Evolutionary conservation across 2,797 vertebrate species (phyloP).

Genomic region (Chelidonichthys spinosus): DNA sequence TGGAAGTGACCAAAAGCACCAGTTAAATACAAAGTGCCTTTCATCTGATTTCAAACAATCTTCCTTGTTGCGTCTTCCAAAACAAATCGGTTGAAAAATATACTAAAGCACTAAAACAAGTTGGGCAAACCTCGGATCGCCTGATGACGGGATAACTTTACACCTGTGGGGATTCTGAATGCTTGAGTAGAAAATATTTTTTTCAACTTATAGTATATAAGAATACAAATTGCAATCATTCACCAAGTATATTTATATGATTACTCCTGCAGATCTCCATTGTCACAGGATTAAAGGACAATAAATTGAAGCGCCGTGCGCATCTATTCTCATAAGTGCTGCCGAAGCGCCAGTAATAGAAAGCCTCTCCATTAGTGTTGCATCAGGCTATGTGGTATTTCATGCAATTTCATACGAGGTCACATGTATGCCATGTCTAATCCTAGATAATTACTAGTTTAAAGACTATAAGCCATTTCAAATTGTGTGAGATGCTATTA

Average conservation of each 20-base stretch:
- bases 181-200: conserved; percentile 25
- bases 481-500: conserved; percentile 74
- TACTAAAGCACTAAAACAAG: not conserved
- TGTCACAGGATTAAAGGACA: conserved; percentile 58
- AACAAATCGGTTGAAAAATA: conserved; percentile 33
- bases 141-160: conserved; percentile 34
- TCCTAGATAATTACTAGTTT: conserved; percentile 83
- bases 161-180: conserved; percentile 37
- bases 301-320: conserved; percentile 58
- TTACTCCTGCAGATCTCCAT: conserved; percentile 55
- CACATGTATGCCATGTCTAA: conserved; percentile 83
- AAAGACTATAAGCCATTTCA: conserved; percentile 78
- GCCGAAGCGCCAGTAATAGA: conserved; percentile 70
- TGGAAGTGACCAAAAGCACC: conserved; percentile 67
- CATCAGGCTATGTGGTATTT: conserved; percentile 79
- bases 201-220: conserved; percentile 41
- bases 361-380: conserved; percentile 74
- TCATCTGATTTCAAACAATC: conserved; percentile 46
- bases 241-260: conserved; percentile 56
- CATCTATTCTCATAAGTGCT: conserved; percentile 66
- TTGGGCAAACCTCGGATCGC: too few relatives aligned
- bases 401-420: conserved; percentile 78
- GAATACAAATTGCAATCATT: conserved; percentile 29
- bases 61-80: conserved; percentile 25
- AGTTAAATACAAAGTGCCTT: conserved; percentile 18